These are phyloP conservation scores for Engraulis encrasicolus DNA, from an alignment of 2,113 vertebrate genomes.

Conservation along the genomic window DNA sequence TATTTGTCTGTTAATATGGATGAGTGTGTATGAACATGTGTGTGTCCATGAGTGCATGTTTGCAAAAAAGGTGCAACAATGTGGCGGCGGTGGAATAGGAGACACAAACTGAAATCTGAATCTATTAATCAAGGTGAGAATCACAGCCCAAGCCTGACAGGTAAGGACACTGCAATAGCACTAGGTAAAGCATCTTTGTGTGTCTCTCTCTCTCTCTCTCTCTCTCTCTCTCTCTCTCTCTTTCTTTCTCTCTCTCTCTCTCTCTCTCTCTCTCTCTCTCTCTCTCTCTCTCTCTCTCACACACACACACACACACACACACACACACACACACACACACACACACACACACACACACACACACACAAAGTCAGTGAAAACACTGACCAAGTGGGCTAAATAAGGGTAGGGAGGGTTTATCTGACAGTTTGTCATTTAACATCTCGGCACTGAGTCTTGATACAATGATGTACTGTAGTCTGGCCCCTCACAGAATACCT, in stretches of 20 bases:
- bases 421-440: neutral
- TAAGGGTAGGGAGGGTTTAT: too few species aligned
- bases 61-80: neutral
- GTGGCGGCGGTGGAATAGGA: neutral
- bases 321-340: too few species aligned
- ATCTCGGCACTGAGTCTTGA: neutral
- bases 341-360: too few species aligned
- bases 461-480: neutral
- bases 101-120: neutral
- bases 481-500: neutral
- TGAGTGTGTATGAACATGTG: too few species aligned
- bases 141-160: conserved; percentile 28
- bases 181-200: neutral
- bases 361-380: too few species aligned
- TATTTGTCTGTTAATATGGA: too few species aligned
- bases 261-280: neutral
- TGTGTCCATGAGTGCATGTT: neutral
- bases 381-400: too few species aligned
- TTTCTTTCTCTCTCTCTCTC: neutral
- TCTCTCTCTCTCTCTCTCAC: conserved; percentile 29
- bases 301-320: too few species aligned
- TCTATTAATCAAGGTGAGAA: neutral
- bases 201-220: conserved; percentile 6
- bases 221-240: neutral
- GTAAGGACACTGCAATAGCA: conserved; percentile 39